Conservation (phyloP, 2,797 vertebrate genomes). For the Dendrocincla tyrannina region DNA sequence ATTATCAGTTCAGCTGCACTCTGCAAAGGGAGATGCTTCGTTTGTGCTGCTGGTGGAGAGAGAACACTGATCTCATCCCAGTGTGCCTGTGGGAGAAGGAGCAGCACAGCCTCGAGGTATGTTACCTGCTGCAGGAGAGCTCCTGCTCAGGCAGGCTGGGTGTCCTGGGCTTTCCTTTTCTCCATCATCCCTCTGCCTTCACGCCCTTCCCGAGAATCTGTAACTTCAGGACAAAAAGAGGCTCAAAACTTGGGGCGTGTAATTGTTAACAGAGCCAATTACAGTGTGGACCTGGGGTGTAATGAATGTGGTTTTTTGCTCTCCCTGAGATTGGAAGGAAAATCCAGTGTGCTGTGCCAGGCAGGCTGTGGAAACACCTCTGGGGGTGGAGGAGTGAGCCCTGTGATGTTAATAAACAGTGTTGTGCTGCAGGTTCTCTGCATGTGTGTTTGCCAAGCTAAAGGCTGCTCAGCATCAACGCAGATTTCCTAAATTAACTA, state of each 20-base stretch:
- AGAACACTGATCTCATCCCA: background rate
- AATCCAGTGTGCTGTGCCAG: background rate
- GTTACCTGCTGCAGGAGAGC: accelerated
- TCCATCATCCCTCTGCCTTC: background rate
- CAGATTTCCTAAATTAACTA: background rate
- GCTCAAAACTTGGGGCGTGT: background rate
- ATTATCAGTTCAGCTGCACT: background rate
- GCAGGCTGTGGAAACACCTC: background rate
- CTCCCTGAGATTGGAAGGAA: background rate
- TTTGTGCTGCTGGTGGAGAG: background rate
- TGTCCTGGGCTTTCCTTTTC: background rate
- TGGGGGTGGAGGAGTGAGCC: background rate
- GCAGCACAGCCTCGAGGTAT: accelerated
- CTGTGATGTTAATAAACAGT: background rate
- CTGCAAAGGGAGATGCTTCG: background rate
- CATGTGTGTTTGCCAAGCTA: background rate
- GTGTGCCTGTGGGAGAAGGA: background rate
- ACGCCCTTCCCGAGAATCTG: accelerated
- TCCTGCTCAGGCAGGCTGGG: background rate
- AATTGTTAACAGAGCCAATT: background rate
- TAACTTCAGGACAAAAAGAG: background rate
- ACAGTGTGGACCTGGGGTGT: background rate
- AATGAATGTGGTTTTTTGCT: background rate
- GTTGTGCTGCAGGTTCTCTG: accelerated
- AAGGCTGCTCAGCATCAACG: accelerated